phyloP scores from a whole-genome alignment of 2,113 vertebrate species.

The Donacobius atricapilla region DNA sequence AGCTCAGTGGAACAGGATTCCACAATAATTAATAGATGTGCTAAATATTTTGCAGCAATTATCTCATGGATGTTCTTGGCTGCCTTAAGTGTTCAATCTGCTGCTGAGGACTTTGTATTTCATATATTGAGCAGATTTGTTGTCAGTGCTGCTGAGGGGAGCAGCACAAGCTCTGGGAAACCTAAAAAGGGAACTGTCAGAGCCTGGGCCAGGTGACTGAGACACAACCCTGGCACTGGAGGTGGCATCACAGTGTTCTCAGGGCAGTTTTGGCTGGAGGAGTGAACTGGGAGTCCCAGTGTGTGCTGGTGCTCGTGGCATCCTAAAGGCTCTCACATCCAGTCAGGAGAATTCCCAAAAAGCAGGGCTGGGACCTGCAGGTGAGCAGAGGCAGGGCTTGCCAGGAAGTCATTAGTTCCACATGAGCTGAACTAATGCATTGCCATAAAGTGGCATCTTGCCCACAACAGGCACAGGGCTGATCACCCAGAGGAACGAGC shows the following conservation, averaged over 20 bases:
- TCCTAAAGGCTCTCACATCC: rapidly evolving
- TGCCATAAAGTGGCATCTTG: not conserved
- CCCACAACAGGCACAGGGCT: not conserved
- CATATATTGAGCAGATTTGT: not conserved
- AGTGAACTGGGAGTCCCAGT: rapidly evolving
- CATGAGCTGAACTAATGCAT: not conserved
- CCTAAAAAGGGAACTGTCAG: not conserved
- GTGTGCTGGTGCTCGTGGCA: not conserved
- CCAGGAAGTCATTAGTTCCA: not conserved
- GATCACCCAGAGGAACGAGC: not conserved
- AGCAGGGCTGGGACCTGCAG: not conserved
- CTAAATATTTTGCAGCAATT: conserved; percentile 13
- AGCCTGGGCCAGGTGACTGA: not conserved
- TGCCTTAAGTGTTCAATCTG: not conserved
- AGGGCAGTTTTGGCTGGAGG: not conserved
- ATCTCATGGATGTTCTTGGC: not conserved
- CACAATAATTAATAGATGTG: conserved; percentile 14
- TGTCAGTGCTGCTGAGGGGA: not conserved
- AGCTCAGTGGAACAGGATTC: conserved; percentile 19
- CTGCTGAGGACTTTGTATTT: not conserved
- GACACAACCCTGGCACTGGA: not conserved
- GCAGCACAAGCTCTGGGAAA: not conserved
- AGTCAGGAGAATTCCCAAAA: not conserved
- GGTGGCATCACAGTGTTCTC: not conserved
- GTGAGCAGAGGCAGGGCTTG: not conserved